A percentile compares a stretch with the other conserved stretches of the same genome.
These are phyloP conservation scores for Leucopsar rothschildi DNA, from an alignment of 2,113 vertebrate species.

Conservation along the genomic window DNA sequence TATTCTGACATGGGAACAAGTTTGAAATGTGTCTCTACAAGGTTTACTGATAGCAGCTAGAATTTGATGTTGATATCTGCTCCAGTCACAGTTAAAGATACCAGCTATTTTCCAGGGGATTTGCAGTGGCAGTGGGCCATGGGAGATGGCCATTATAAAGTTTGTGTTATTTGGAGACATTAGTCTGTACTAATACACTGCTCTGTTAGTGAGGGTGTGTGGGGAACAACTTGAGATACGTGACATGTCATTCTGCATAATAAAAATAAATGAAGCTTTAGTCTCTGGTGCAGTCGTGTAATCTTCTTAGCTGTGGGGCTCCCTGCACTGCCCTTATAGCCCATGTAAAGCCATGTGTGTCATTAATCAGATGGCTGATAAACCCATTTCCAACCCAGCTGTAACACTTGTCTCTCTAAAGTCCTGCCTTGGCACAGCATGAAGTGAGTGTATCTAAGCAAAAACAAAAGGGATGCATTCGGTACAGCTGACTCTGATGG, in stretches of 20 bases:
- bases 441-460: background rate
- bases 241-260: background rate
- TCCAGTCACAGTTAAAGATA: background rate
- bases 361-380: background rate
- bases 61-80: background rate
- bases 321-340: background rate
- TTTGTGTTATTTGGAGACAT: background rate
- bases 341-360: background rate
- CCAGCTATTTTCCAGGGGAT: background rate
- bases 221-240: background rate
- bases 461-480: conserved; percentile 33
- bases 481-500: background rate
- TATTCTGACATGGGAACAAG: background rate
- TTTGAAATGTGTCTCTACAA: background rate
- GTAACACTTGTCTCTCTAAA: background rate
- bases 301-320: background rate
- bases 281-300: fast-evolving
- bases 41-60: background rate
- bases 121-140: background rate
- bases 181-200: background rate
- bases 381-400: background rate
- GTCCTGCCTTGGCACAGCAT: background rate
- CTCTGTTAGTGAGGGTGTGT: background rate
- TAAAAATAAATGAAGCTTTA: background rate
- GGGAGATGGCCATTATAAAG: background rate